Conservation (phyloP, 2,888 invertebrate genomes). For the Lissonota sp. region DNA sequence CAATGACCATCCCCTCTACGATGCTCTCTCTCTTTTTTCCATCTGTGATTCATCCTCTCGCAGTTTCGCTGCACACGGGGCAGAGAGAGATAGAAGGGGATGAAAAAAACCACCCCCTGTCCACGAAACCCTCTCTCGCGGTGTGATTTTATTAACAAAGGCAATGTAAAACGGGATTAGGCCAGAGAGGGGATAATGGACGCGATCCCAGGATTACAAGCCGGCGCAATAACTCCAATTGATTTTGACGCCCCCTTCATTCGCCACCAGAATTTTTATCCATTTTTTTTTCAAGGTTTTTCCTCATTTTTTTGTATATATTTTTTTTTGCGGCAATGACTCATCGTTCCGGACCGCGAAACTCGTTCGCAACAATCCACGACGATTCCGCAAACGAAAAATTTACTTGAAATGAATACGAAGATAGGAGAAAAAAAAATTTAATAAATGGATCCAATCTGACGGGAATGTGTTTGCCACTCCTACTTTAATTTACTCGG, state of each 20-base stretch:
- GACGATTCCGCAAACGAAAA: slow-evolving; percentile 10
- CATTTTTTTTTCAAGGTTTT: slow-evolving; percentile 9
- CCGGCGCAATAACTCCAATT: slow-evolving; percentile 75
- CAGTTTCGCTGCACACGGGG: slow-evolving; percentile 37
- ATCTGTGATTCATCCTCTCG: slow-evolving; percentile 32
- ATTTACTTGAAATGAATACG: too few relatives aligned
- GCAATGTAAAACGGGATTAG: slow-evolving; percentile 71
- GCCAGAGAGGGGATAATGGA: slow-evolving; percentile 56
- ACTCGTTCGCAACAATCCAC: slow-evolving; percentile 40
- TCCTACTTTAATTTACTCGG: slow-evolving; percentile 30
- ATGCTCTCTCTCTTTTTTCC: slow-evolving; percentile 15
- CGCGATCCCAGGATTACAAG: slow-evolving; percentile 72
- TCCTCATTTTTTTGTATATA: background rate
- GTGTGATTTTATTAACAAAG: slow-evolving; percentile 78
- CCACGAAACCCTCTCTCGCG: slow-evolving; percentile 65
- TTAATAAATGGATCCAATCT: slow-evolving; percentile 17
- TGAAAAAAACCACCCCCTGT: slow-evolving; percentile 26
- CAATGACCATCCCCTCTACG: slow-evolving; percentile 35
- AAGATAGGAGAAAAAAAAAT: background rate
- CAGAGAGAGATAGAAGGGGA: slow-evolving; percentile 6
- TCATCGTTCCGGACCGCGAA: slow-evolving; percentile 31
- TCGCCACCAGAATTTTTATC: slow-evolving; percentile 33
- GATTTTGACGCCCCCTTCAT: slow-evolving; percentile 69
- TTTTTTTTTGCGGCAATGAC: slow-evolving; percentile 1
- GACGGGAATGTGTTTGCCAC: slow-evolving; percentile 11